These are phyloP conservation scores for Eupithecia vulgata DNA, from an alignment of 2,888 invertebrate species.

Conservation along the genomic window DNA sequence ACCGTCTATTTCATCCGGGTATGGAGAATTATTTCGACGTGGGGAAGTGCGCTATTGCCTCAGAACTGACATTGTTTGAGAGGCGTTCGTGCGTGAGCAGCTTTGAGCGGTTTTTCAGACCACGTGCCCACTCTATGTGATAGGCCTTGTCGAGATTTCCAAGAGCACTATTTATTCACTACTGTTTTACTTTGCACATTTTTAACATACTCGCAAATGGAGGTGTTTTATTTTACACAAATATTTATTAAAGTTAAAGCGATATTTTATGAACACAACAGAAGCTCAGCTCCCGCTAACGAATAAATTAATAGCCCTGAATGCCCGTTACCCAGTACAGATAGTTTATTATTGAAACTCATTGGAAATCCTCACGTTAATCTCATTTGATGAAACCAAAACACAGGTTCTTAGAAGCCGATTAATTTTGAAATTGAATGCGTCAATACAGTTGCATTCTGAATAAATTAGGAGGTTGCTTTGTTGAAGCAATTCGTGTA, in stretches of 20 bases:
- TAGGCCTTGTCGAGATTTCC: slow-evolving; percentile 14
- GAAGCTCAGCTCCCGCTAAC: not conserved
- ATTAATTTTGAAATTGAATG: slow-evolving; percentile 31
- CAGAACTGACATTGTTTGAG: slow-evolving; percentile 48
- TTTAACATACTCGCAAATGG: not conserved
- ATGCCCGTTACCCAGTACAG: not conserved
- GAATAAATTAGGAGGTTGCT: slow-evolving; percentile 36
- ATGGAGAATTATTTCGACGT: slow-evolving; percentile 50
- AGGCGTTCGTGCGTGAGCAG: slow-evolving; percentile 45
- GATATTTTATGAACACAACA: not conserved
- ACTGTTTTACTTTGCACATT: not conserved
- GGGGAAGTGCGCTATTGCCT: slow-evolving; percentile 41
- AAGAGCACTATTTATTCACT: slow-evolving; percentile 19
- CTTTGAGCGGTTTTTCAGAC: slow-evolving; percentile 26
- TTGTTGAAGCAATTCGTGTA: slow-evolving; percentile 37
- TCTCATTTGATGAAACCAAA: not conserved
- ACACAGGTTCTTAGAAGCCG: not conserved
- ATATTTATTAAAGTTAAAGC: not conserved
- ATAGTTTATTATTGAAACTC: not conserved
- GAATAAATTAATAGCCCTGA: not conserved
- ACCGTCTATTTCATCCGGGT: slow-evolving; percentile 42
- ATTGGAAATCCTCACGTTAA: not conserved
- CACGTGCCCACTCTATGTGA: slow-evolving; percentile 19
- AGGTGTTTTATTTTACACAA: not conserved
- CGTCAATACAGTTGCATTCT: slow-evolving; percentile 23